phyloP scores from a whole-genome alignment of 2,113 vertebrate genomes.

The Mystacornis crossleyi region DNA sequence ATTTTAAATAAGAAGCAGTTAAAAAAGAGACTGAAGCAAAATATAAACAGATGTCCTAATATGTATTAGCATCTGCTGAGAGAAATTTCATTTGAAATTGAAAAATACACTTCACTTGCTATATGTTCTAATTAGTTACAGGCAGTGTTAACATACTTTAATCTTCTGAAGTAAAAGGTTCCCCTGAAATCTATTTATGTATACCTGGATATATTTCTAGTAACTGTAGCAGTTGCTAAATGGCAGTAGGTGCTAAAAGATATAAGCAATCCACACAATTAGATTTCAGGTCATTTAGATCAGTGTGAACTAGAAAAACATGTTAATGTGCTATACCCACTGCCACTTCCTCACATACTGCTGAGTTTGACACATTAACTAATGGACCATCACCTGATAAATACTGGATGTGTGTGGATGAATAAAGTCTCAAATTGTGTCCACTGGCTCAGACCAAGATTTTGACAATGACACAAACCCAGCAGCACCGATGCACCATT shows the following conservation, averaged over 20 bases:
- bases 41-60: constrained; percentile 64
- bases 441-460: background rate
- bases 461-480: background rate
- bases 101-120: constrained; percentile 30
- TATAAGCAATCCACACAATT: constrained; percentile 2
- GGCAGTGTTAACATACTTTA: background rate
- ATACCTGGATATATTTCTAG: background rate
- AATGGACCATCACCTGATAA: constrained; percentile 9
- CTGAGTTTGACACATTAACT: constrained; percentile 48
- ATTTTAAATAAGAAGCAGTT: constrained; percentile 62
- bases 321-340: background rate
- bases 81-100: constrained; percentile 31
- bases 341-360: background rate
- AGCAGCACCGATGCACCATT: rapidly evolving
- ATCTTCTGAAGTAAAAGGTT: background rate
- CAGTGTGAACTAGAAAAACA: constrained; percentile 21
- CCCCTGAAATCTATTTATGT: background rate
- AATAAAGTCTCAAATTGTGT: background rate
- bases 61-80: constrained; percentile 64
- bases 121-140: constrained; percentile 17
- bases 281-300: constrained; percentile 45
- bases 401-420: background rate
- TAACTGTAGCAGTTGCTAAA: background rate
- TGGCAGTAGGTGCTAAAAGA: constrained; percentile 11
- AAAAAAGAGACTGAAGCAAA: constrained; percentile 28